Base-by-base conservation (phyloP, 2,888 invertebrate species). In the Orthosia gothica region DNA sequence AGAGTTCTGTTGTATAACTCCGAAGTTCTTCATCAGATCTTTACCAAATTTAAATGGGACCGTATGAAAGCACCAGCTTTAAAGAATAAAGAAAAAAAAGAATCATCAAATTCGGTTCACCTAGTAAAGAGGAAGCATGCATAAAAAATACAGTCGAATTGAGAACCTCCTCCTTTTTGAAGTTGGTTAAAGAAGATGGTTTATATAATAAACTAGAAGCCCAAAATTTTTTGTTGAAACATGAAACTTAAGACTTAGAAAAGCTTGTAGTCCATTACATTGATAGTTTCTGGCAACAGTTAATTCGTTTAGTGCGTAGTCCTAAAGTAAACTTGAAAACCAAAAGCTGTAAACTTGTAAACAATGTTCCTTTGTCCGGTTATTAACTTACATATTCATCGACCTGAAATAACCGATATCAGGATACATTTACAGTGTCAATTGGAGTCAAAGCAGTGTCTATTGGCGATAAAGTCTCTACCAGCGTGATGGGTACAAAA, bases 341-440 rank as follows among this genome's bases (percentile, higher is more conserved):
- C 26, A 26, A 26, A 26, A 26, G 26, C 26, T 26, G 26, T 26
- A 2, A 26, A 26, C 26, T 26, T 26, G 26, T 26, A 26, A 2
- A 26, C 26, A 26, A 26, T 26, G 26, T 26, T 26, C n/a, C 32
- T 32, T 32, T 62, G 13, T 62, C 15, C 47, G 0, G 3, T 63
- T 47, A 18, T 52, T n/a, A 11, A 1, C n/a, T 58, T 26, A 49
- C 20, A 40, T 50, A 55, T 73, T 64, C n/a, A 64, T 67, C 16
- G 20, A 55, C 3, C 20, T 54, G 0, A 12, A 54, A 5, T 73
- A 55, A 54, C 15, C 11, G n/a, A 20, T 57, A n/a, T 54, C 9
- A 40, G 45, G n/a, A 23, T n/a, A 52, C 11, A 49, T 62, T 58
- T 40, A 66, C 64, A 18, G 58, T 50, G 49, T 32, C 54, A 55